Evolutionary conservation across 2,797 vertebrate species (phyloP).

Genomic region (Mormyrus hasselquistii): DNA sequence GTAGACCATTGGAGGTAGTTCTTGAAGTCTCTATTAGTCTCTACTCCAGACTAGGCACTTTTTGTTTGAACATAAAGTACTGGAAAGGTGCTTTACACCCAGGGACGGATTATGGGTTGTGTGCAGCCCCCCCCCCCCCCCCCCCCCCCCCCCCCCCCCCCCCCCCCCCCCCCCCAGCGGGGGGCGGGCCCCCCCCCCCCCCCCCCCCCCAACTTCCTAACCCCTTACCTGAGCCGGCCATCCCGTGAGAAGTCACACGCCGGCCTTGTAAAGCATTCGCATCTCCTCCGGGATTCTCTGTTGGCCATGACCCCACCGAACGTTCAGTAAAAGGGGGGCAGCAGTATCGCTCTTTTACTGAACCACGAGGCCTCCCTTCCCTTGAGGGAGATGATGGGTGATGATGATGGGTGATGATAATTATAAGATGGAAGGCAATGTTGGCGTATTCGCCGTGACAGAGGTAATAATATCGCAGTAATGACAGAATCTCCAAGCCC

Average conservation of each 20-base stretch:
- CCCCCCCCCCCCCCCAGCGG: neutral
- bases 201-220: neutral
- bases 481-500: neutral
- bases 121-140: neutral
- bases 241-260: neutral
- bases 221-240: neutral
- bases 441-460: neutral
- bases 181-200: too few relatives aligned
- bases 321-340: neutral
- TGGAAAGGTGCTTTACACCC: neutral
- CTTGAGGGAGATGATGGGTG: neutral
- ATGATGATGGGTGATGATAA: slow-evolving; percentile 1
- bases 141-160: neutral
- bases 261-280: neutral
- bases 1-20: too few relatives aligned
- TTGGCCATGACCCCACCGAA: neutral
- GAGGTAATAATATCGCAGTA: slow-evolving; percentile 3
- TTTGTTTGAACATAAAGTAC: neutral
- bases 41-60: neutral
- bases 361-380: neutral
- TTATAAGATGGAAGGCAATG: neutral
- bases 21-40: neutral
- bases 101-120: too few relatives aligned
- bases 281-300: neutral
- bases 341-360: neutral